phyloP scores from a whole-genome alignment of 2,113 vertebrate genomes.

The Colossoma macropomum region DNA sequence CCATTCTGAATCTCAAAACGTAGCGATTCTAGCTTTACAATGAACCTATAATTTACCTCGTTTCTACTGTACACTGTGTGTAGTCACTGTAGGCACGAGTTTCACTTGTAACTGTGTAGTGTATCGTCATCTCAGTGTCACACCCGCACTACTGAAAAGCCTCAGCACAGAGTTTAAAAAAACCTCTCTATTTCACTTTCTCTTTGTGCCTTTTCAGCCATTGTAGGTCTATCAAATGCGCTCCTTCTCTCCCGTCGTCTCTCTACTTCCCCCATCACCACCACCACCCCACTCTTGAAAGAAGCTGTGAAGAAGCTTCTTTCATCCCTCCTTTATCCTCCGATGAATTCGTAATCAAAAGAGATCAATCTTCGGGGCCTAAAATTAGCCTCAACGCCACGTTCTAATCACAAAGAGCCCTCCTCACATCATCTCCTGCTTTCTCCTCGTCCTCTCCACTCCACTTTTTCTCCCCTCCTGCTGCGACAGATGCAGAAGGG shows the following conservation, averaged over 20 bases:
- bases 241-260: slow-evolving; percentile 27
- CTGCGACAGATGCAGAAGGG: slow-evolving; percentile 51
- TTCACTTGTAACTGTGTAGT: not conserved
- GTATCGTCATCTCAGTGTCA: slow-evolving; percentile 3
- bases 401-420: slow-evolving; percentile 39
- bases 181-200: slow-evolving; percentile 21
- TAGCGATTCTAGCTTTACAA: not conserved
- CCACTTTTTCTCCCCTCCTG: slow-evolving; percentile 38
- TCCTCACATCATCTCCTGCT: slow-evolving; percentile 27
- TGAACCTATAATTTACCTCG: not conserved
- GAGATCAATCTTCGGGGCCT: slow-evolving; percentile 57
- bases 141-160: slow-evolving; percentile 1
- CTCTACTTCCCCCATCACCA: slow-evolving; percentile 28
- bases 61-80: not conserved
- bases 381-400: slow-evolving; percentile 58
- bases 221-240: slow-evolving; percentile 27
- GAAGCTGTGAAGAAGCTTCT: slow-evolving; percentile 17
- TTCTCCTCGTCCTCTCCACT: not conserved
- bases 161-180: slow-evolving; percentile 14
- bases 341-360: slow-evolving; percentile 67
- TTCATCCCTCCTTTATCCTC: slow-evolving; percentile 29
- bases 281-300: slow-evolving; percentile 39
- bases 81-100: not conserved
- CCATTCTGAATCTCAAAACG: not conserved
- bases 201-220: slow-evolving; percentile 21